A percentile compares a stretch with the other conserved stretches of the same genome.
Evolutionary conservation across 2,888 invertebrate species (phyloP).

Genomic region (Parnassius smintheus): DNA sequence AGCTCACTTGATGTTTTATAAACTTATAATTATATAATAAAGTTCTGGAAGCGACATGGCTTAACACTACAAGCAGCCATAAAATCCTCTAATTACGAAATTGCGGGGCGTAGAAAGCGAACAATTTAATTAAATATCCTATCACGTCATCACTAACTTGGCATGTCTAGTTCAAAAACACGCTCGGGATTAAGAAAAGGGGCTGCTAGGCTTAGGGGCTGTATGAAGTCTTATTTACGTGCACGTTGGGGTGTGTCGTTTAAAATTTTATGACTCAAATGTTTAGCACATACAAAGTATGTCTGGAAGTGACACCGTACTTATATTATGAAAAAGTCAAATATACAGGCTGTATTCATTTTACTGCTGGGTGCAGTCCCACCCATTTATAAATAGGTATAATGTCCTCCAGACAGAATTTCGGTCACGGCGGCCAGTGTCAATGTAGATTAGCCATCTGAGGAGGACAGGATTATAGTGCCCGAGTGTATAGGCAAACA

Average conservation of each 20-base stretch:
- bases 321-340: neutral
- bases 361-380: no score
- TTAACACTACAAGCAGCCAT: constrained; percentile 4
- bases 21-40: constrained; percentile 5
- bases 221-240: constrained; percentile 12
- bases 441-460: no score
- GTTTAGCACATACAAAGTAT: neutral
- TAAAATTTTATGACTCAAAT: constrained; percentile 14
- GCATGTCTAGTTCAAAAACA: constrained; percentile 31
- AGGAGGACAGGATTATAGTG: no score
- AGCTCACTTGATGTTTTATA: neutral
- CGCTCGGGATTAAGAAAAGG: constrained; percentile 32
- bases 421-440: no score
- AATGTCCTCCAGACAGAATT: no score
- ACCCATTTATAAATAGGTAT: no score
- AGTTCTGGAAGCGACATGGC: constrained; percentile 4
- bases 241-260: constrained; percentile 7
- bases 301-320: neutral
- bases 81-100: constrained; percentile 22
- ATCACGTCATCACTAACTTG: constrained; percentile 38
- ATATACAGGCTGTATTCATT: no score
- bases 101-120: constrained; percentile 17
- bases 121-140: constrained; percentile 37
- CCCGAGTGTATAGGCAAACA: no score
- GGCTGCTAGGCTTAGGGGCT: constrained; percentile 9